Evolutionary conservation across 2,113 vertebrate genomes (phyloP).

Genomic region (Ariopsis seemanni): DNA sequence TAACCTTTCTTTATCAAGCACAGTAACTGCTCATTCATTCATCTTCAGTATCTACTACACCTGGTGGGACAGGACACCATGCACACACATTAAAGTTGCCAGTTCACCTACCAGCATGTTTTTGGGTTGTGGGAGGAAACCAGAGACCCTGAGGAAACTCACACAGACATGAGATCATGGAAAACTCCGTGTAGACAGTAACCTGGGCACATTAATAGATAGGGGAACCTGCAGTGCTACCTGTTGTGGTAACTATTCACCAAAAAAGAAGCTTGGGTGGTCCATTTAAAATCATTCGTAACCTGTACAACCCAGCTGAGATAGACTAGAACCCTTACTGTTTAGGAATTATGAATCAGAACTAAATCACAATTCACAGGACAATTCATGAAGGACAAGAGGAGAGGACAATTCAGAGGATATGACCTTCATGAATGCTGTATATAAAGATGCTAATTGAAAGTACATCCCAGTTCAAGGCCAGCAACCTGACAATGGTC

Average conservation of each 20-base stretch:
- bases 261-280: not conserved
- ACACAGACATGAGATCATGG: not conserved
- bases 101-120: not conserved
- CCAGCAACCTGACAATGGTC: slow-evolving; percentile 3
- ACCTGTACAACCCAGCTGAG: not conserved
- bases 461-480: slow-evolving; percentile 10
- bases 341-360: not conserved
- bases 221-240: not conserved
- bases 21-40: not conserved
- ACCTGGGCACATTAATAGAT: not conserved
- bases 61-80: not conserved
- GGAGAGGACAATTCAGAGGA: not conserved
- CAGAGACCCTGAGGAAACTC: not conserved
- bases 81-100: not conserved
- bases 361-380: not conserved
- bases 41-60: not conserved
- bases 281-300: not conserved
- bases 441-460: not conserved
- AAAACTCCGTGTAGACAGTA: not conserved
- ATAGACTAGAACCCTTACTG: not conserved
- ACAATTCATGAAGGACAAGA: not conserved
- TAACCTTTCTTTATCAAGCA: not conserved
- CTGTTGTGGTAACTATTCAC: not conserved
- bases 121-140: not conserved
- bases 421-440: slow-evolving; percentile 15